Base-by-base conservation (phyloP, 2,797 vertebrate genomes). In the Pseudochaenichthys georgianus region DNA sequence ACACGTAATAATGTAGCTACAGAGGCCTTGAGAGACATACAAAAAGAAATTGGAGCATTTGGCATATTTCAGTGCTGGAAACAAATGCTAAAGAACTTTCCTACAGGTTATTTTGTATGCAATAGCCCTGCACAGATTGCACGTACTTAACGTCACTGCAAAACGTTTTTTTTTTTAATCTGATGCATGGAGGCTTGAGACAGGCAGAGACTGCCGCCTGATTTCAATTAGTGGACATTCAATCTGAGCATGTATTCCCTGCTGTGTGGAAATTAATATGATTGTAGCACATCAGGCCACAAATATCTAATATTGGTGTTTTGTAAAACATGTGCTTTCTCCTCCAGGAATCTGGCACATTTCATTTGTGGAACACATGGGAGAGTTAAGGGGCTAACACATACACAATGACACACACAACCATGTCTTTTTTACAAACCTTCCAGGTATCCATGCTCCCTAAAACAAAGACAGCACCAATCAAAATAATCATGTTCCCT, bases 21-120 rank as follows among this genome's bases (percentile, higher is more conserved):
- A 71, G 34, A 77, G 0, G 13, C 31, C 41, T 42, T 55, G 60
- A 69, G 46, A 60, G 13, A 68, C 12, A 4, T 2, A 42, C 11
- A 7, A 60, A 57, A 60, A 5, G 51, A 43, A 54, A 16, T 17
- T 9, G 15, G 12, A 59, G 21, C 17, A 58, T 82, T 77, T 87
- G 76, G 70, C 82, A 75, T 75, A 54, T 59, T 34, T 72, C 46
- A 62, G 42, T 68, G 15, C 38, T 31, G 53, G 45, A 72, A 47
- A 69, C 11, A 4, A 17, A 23, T 43, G 58, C 9, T 47, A 3
- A 31, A 47, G 45, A 15, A 63, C 50, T 13, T 59, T 60, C 8
- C 3, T 75, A 38, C 3, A 51, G 57, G 42, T 21, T 0, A 2
- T 41, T 62, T 67, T 41, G 13, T 46, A 9, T 58, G 34, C 48